These are phyloP conservation scores for Furcifer pardalis DNA, from an alignment of 2,797 vertebrate species.

Conservation along the genomic window DNA sequence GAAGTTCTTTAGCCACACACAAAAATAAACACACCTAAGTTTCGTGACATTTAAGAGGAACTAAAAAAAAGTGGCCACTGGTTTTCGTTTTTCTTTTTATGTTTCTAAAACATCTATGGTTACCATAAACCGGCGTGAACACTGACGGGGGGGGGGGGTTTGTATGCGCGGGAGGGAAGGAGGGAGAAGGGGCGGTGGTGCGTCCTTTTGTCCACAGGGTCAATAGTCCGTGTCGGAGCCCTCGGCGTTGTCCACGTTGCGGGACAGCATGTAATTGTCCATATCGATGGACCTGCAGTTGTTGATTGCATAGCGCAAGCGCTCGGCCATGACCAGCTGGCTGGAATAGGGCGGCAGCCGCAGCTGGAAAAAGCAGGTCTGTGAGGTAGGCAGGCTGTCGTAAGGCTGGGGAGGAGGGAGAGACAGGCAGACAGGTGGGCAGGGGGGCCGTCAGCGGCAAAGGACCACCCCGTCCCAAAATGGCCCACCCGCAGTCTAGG, in stretches of 20 bases:
- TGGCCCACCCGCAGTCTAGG: no score
- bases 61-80: conserved; percentile 80
- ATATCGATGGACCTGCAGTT: conserved; percentile 87
- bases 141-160: conserved; percentile 53
- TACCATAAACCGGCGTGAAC: conserved; percentile 72
- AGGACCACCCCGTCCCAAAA: no score
- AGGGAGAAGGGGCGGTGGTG: no score
- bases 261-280: conserved; percentile 87
- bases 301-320: conserved; percentile 87
- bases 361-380: conserved; percentile 88
- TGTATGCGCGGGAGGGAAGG: conserved; percentile 40
- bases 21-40: conserved; percentile 81
- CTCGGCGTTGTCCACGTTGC: conserved; percentile 85
- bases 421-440: no score
- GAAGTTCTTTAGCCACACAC: conserved; percentile 79
- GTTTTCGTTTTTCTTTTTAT: conserved; percentile 54
- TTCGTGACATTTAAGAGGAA: conserved; percentile 80
- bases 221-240: conserved; percentile 87
- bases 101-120: conserved; percentile 77
- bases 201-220: conserved; percentile 61
- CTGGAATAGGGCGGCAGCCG: conserved; percentile 84
- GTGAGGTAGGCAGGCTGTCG: conserved; percentile 88
- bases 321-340: conserved; percentile 84
- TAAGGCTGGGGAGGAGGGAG: conserved; percentile 75
- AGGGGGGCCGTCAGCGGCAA: no score